A percentile compares a stretch with the other conserved stretches of the same genome.
These are phyloP conservation scores for Drosophila gunungcola DNA, from an alignment of 1,140 invertebrate genomes.

Conservation along the genomic window DNA sequence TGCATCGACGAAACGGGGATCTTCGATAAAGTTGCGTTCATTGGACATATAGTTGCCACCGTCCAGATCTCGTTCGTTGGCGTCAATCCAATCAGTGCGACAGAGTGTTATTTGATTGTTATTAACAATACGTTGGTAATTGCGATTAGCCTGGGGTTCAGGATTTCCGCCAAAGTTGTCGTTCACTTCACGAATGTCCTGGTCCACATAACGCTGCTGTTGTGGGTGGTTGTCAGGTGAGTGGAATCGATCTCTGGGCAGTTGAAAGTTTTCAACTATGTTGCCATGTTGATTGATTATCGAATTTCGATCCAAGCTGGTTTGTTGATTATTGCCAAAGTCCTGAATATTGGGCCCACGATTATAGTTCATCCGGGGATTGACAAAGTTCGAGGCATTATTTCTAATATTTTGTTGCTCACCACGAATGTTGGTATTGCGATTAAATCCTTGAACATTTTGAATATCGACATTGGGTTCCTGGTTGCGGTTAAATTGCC, in stretches of 20 bases:
- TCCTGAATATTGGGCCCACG: not conserved
- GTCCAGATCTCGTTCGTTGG: not conserved
- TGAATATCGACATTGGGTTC: not conserved
- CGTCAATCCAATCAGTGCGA: constrained; percentile 25
- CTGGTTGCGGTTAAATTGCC: not conserved
- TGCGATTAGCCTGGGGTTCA: constrained; percentile 2
- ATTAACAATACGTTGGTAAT: constrained; percentile 39
- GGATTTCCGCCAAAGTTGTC: not conserved
- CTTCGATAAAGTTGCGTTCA: not conserved
- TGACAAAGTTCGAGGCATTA: not conserved
- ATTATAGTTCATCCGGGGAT: not conserved
- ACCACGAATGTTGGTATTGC: not conserved
- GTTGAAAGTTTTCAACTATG: not conserved
- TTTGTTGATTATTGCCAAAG: not conserved
- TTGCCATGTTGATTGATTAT: constrained; percentile 1
- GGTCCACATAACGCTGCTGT: not conserved
- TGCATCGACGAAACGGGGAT: not conserved
- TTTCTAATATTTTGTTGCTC: not conserved
- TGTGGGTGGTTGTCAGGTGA: not conserved
- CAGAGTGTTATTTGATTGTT: constrained; percentile 31
- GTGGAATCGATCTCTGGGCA: not conserved
- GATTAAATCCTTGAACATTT: not conserved
- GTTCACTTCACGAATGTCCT: not conserved
- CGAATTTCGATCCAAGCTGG: not conserved
- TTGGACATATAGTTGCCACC: too few relatives aligned